Base-by-base conservation (phyloP, 2,113 vertebrate genomes). In the Balaenoptera acutorostrata region DNA sequence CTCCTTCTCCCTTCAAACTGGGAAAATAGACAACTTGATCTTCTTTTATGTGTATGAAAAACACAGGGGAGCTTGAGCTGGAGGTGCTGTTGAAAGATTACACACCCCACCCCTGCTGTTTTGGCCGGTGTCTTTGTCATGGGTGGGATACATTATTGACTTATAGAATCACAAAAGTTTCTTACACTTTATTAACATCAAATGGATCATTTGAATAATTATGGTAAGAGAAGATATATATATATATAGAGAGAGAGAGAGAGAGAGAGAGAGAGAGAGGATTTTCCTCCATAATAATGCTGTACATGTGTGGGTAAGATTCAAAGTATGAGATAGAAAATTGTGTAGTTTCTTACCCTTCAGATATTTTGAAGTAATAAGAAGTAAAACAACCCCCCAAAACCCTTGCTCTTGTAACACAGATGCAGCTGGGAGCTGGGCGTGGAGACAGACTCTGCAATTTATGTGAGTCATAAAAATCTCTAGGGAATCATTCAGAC, bases 391-490 rank as follows among this genome's bases (percentile, higher is more conserved):
- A 0, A 11, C 6, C 49, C 49, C 49, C 6, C 6, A 44, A 27
- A 36, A 36, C 1, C 49, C 33, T 1, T 8, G 21, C 29, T 21
- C 36, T 25, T 8, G 5, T 15, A 4, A 33, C 59, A 1, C 1
- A 12, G 33, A 1, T 9, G 75, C 36, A 66, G 85, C 92, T 49
- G 86, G 39, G 63, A 71, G 71, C 49, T 14, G 66, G 52, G 78
- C 0, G 68, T 29, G 83, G 75, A 46, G 77, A 61, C 0, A 68
- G 75, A 44, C 91, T 61, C 31, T n/a, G 72, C 89, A 81, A 7
- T 81, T 49, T 52, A 27, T 18, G 44, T 93, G 90, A 97, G 61
- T 97, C 93, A 95, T 21, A 27, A 33, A 59, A 52, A 64, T n/a
- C 82, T 95, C 93, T 5, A 68, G 57, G 80, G 78, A 95, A 74